Evolutionary conservation across 2,888 invertebrate species (phyloP), one percentile per base, ranked within the genome.

Genomic region (Catocala nupta): DNA sequence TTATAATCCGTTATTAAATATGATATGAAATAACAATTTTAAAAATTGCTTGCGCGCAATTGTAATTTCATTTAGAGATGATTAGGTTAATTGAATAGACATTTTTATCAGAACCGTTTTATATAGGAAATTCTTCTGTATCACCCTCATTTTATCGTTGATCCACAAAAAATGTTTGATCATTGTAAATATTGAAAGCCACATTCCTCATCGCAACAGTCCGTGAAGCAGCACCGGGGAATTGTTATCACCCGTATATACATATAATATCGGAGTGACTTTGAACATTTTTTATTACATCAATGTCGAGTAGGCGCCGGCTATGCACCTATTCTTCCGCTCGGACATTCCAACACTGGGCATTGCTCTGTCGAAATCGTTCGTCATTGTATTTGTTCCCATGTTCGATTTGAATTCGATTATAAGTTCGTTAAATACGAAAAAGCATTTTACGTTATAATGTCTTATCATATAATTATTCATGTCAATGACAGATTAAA

Each of bases 221-320:
- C 80, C 85, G 82, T 84, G 78, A 81, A 80, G 75, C 73, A 62
- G 61, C 66, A 55, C 64, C 64, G 72, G 72, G 65, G 71, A 65
- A 65, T 73, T 77, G 74, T 81, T 80, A 81, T 83, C 80, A 77
- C 72, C 76, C 77, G 79, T 85, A 81, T 80, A 84, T 86, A 81
- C 80, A 84, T 86, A 82, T 82, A 84, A 84, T 86, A 83, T 81
- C 70, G 76, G 81, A 84, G 80, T 89, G 86, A 88, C 87, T 87
- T 80, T 77, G 78, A 78, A 77, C 71, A 78, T 81, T 87, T 88
- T 87, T 87, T 86, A 80, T 78, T 76, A 62, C 73, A 68, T 69
- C 68, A 71, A 75, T 74, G 69, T 68, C 70, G 68, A 59, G 57
- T 64, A 75, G 74, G 76, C 74, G 76, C 74, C 75, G 57, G 43